Evolutionary conservation across 2,888 invertebrate genomes (phyloP).

Genomic region (Eudasyphora cyanicolor): DNA sequence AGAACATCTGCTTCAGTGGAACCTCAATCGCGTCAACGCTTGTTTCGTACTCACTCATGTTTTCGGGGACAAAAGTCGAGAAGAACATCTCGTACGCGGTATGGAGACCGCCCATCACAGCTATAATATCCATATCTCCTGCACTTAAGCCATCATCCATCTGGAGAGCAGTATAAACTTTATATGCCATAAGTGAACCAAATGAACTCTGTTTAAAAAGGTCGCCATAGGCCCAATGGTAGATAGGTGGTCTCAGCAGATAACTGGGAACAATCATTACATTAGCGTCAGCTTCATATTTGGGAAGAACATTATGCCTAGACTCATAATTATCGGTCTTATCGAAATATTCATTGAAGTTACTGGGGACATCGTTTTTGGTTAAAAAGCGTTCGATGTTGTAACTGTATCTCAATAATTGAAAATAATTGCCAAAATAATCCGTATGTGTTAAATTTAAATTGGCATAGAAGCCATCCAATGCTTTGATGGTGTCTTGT

Average conservation of each 20-base stretch:
- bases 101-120: not conserved
- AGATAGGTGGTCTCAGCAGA: conserved; percentile 64
- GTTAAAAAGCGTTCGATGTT: not conserved
- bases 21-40: not conserved
- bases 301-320: not conserved
- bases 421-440: conserved; percentile 65
- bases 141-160: not conserved
- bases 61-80: not conserved
- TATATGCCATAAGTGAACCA: conserved; percentile 61
- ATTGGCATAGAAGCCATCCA: conserved; percentile 55
- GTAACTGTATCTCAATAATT: conserved; percentile 49
- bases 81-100: not conserved
- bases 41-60: not conserved
- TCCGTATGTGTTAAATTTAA: conserved; percentile 26
- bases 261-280: conserved; percentile 43
- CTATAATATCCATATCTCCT: not conserved
- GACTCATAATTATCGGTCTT: not conserved
- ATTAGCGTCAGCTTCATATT: not conserved
- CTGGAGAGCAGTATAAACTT: not conserved
- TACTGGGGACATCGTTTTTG: not conserved
- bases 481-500: conserved; percentile 18
- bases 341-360: not conserved
- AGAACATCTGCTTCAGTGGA: not conserved
- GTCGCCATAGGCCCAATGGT: conserved; percentile 53
- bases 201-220: conserved; percentile 65